Evolutionary conservation across 35 echinoderm and acorn worm species (phyloP).

Genomic region (Holothuria glaberrima): DNA sequence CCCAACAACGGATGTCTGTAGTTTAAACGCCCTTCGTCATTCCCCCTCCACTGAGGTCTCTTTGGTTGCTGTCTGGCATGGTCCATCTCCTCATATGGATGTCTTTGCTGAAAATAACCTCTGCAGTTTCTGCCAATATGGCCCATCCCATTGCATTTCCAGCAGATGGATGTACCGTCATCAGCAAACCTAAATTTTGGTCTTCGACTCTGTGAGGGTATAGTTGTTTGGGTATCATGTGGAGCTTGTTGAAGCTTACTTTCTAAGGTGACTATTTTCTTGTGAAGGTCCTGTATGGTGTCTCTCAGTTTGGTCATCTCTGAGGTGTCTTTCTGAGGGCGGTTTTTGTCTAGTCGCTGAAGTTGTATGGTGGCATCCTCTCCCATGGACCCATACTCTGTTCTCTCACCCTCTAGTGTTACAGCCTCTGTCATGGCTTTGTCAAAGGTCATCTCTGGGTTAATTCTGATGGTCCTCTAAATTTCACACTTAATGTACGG

Average conservation of each 20-base stretch:
- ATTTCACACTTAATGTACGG: background rate
- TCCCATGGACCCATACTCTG: background rate
- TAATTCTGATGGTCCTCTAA: background rate
- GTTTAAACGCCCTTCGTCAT: conserved; percentile 12
- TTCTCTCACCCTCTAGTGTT: background rate
- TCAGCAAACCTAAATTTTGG: background rate
- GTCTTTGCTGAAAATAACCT: too few species aligned
- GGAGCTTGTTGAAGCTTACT: background rate
- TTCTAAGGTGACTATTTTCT: background rate
- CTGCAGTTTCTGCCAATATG: conserved; percentile 10
- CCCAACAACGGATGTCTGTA: conserved; percentile 42
- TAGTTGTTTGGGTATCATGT: background rate
- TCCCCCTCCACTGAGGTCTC: background rate
- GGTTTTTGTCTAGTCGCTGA: background rate
- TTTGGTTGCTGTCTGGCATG: background rate
- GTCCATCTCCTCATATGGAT: background rate
- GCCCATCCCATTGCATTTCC: background rate
- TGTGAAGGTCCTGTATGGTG: background rate
- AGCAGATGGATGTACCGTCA: background rate
- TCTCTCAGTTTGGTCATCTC: background rate
- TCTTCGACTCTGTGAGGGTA: background rate
- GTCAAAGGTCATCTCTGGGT: background rate
- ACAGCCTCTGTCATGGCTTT: background rate
- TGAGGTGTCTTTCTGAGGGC: background rate
- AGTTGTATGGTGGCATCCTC: background rate